phyloP scores from a whole-genome alignment of 2,797 vertebrate genomes.

The Pantherophis vulpinus region DNA sequence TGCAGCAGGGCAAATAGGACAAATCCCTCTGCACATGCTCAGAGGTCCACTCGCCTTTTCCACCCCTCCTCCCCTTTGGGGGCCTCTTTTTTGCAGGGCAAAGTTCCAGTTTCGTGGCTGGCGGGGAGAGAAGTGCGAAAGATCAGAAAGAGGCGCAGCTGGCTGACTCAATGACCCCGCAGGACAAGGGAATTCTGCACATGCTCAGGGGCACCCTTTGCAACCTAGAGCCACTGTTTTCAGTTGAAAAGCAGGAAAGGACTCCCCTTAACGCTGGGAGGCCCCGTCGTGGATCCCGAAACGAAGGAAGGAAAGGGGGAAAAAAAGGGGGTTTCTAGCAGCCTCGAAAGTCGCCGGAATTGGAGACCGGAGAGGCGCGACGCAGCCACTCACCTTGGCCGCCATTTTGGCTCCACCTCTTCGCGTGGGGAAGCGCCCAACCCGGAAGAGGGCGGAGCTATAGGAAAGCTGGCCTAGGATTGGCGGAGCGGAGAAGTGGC shows the following conservation, averaged over 20 bases:
- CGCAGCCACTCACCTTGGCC: slow-evolving; percentile 74
- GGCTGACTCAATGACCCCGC: not conserved
- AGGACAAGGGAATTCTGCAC: not conserved
- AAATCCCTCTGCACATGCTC: not conserved
- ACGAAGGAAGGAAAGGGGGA: too few species aligned
- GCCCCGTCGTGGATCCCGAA: not conserved
- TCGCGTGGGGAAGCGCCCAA: not conserved
- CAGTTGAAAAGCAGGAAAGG: not conserved
- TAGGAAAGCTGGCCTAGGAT: not conserved
- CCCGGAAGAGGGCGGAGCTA: not conserved
- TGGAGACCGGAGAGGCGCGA: too few species aligned
- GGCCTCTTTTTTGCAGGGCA: not conserved
- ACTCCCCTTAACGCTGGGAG: not conserved
- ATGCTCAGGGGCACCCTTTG: not conserved
- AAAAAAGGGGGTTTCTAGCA: not conserved
- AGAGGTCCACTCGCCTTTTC: not conserved
- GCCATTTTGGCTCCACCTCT: slow-evolving; percentile 71
- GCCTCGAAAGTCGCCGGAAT: not conserved
- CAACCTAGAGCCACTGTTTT: not conserved
- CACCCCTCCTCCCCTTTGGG: too few species aligned
- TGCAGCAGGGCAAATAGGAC: not conserved
- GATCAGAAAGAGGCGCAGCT: not conserved
- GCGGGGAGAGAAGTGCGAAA: not conserved
- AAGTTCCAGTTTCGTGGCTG: not conserved
- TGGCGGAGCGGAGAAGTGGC: not conserved